Evolutionary conservation across 2,797 vertebrate genomes (phyloP).

Genomic region (Paguma larvata): DNA sequence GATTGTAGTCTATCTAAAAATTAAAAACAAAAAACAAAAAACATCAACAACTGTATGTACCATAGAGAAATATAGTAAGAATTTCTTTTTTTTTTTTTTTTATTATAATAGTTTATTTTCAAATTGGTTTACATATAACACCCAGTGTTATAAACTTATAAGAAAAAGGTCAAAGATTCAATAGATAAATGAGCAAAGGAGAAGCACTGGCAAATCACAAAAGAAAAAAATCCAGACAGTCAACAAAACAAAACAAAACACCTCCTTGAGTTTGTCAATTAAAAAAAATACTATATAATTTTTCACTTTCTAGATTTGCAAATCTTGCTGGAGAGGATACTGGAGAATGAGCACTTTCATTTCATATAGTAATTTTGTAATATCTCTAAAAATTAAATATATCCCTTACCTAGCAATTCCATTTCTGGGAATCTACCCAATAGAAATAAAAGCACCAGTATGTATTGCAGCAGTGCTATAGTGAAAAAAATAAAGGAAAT

Average conservation of each 20-base stretch:
- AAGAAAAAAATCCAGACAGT: conserved; percentile 19
- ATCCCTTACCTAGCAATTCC: background rate
- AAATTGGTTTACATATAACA: no score
- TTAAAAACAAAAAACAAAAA: background rate
- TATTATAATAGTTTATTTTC: no score
- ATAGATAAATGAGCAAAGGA: conserved; percentile 39
- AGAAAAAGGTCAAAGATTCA: conserved; percentile 54
- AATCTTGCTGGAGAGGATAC: conserved; percentile 11
- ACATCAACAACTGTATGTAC: background rate
- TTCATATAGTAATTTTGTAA: conserved; percentile 33
- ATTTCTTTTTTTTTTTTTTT: no score
- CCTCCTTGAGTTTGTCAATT: conserved; percentile 2
- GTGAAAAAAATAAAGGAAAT: conserved; percentile 27
- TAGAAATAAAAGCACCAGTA: conserved; percentile 47
- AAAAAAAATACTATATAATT: conserved; percentile 50
- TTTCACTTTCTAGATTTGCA: conserved; percentile 46
- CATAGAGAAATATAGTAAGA: no score
- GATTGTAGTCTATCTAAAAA: background rate
- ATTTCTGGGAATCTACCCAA: conserved; percentile 39
- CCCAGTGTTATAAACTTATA: conserved; percentile 45
- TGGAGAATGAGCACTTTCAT: conserved; percentile 36
- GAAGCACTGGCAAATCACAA: conserved; percentile 57
- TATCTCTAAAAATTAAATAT: conserved; percentile 52
- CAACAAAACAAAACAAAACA: conserved; percentile 43
- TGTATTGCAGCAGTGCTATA: background rate